Evolutionary conservation across 2,113 vertebrate genomes (phyloP).

Genomic region (Saccopteryx leptura): DNA sequence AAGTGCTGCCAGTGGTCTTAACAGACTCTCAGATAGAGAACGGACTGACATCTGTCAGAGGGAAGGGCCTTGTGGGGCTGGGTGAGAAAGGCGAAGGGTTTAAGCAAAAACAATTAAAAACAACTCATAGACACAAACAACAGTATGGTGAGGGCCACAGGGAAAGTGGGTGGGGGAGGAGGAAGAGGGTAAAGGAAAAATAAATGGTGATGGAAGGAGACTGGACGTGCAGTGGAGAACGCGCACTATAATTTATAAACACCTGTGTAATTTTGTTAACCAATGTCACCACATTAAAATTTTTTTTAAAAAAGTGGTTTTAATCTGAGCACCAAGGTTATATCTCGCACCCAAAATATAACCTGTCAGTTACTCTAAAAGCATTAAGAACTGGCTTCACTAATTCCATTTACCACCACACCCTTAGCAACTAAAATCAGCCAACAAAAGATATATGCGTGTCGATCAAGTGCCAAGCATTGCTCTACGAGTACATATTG

Average conservation of each 20-base stretch:
- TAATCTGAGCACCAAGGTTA: background rate
- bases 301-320: background rate
- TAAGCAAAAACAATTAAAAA: background rate
- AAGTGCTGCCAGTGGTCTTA: background rate
- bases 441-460: constrained; percentile 23
- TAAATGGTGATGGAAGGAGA: background rate
- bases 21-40: background rate
- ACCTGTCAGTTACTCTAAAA: background rate
- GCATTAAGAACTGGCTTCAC: background rate
- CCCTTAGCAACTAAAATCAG: background rate
- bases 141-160: background rate
- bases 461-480: background rate
- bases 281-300: background rate
- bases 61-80: background rate
- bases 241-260: background rate
- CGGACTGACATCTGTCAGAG: background rate
- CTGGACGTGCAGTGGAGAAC: background rate
- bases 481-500: background rate
- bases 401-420: background rate
- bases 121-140: background rate
- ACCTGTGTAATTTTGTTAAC: background rate
- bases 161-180: background rate
- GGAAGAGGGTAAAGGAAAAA: background rate
- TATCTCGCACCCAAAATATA: background rate
- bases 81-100: background rate